Base-by-base conservation (phyloP, 2,113 vertebrate species). In the Tachysurus vachellii region DNA sequence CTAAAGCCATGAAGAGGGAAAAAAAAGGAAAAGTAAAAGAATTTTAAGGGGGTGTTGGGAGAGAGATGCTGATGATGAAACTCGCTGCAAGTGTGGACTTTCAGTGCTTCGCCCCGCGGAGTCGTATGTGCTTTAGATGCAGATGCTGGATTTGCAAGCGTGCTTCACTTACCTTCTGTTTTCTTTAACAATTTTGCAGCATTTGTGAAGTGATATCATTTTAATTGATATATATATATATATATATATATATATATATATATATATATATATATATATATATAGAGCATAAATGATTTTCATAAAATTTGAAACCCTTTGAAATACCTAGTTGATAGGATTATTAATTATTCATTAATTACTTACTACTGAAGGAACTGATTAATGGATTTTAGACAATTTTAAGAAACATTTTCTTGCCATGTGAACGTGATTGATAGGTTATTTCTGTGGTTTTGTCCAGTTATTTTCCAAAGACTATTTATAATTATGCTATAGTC, bases 21-120 rank as follows among this genome's bases (percentile, higher is more conserved):
- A 83, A 92, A 89, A 91, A 91, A 91, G 68, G 68, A 90, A 92
- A 90, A 94, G 93, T 92, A 93, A 93, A 93, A 90, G 89, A 56
- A 85, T 76, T 86, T 75, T 73, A 44, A 36, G 90, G 90, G 92
- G 91, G 90, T 90, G 90, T 81, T 91, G 83, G 73, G 91, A 92
- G 92, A 89, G 91, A 81, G 91, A 83, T 91, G 92, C 90, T 90
- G 91, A 84, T 95, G 95, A 95, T 94, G 94, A 94, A 95, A 94
- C 93, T 92, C 89, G 59, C 90, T 94, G 94, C 93, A 95, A 95
- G 93, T 91, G 91, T 88, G 86, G 90, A 87, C 85, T 79, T 83
- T 87, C 62, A 86, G 82, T 64, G 66, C 81, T 68, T 81, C 28
- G 10, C 85, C 85, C 64, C 76, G 81, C 47, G n/a, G 81, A 79